Percentiles rank a stretch among this genome's conserved stretches.
phyloP scores from a whole-genome alignment of 2,113 vertebrate genomes.

The Etheostoma spectabile region DNA sequence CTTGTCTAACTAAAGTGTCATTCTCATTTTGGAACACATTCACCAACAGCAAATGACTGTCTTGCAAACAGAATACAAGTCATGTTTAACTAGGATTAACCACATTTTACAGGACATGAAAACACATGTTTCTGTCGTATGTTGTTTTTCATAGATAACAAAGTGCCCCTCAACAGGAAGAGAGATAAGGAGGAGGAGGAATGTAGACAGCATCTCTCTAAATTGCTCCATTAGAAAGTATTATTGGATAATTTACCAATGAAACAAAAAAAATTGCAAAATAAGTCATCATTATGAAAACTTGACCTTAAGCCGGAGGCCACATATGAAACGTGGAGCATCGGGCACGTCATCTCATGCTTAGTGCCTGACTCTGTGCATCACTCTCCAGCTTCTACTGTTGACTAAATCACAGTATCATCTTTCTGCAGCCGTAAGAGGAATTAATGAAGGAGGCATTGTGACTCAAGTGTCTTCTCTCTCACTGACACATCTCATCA shows the following conservation, averaged over 20 bases:
- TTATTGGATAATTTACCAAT: conserved; percentile 4
- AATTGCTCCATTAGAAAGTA: conserved; percentile 17
- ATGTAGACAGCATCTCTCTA: conserved; percentile 13
- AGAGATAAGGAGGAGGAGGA: conserved; percentile 15
- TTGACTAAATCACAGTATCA: conserved; percentile 44
- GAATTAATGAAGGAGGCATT: conserved; percentile 64
- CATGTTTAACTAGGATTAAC: neutral
- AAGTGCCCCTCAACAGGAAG: neutral
- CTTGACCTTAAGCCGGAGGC: neutral
- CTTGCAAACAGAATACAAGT: neutral
- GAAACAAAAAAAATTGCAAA: neutral
- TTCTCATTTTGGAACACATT: neutral
- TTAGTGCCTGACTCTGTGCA: neutral
- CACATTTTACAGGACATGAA: neutral
- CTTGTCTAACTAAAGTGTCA: neutral
- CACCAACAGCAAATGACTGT: neutral
- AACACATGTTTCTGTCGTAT: neutral
- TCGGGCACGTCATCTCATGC: neutral
- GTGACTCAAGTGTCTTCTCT: conserved; percentile 51
- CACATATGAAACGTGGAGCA: conserved; percentile 12
- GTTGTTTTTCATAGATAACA: conserved; percentile 4
- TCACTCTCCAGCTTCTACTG: conserved; percentile 13
- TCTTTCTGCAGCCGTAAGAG: conserved; percentile 55
- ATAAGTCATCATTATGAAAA: conserved; percentile 8
- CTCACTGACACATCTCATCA: conserved; percentile 49